These are phyloP conservation scores for Stomatorhinus ivindoensis DNA, from an alignment of 2,113 vertebrate genomes.

Conservation along the genomic window DNA sequence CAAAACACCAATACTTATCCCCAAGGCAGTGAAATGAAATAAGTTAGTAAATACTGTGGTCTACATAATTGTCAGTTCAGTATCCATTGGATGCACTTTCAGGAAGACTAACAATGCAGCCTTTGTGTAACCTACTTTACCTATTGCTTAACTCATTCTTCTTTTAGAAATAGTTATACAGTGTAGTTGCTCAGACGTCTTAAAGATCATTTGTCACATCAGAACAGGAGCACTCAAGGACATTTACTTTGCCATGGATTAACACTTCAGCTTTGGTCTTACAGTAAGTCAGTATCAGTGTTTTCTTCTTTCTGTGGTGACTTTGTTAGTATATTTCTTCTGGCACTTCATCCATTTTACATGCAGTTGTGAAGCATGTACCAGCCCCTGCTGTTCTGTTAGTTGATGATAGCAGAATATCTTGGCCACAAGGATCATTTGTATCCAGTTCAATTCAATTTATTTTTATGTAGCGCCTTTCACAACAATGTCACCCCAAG, in stretches of 20 bases:
- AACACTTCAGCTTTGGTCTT: background rate
- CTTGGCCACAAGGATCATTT: background rate
- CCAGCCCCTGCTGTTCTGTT: background rate
- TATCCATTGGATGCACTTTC: background rate
- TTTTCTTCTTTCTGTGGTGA: background rate
- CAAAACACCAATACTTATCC: background rate
- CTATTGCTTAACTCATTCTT: background rate
- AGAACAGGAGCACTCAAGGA: background rate
- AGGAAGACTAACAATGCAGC: background rate
- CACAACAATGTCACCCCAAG: too few species aligned
- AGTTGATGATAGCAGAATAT: background rate
- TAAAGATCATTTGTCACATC: background rate
- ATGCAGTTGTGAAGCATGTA: background rate
- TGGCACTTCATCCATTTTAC: background rate
- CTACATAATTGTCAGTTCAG: background rate
- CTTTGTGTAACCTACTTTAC: background rate
- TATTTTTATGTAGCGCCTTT: too few species aligned
- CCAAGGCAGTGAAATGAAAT: background rate
- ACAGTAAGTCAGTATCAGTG: background rate
- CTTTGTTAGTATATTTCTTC: background rate
- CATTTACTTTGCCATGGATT: background rate
- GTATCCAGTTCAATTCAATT: background rate
- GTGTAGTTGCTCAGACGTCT: background rate
- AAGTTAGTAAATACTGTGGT: background rate
- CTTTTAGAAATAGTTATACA: too few species aligned